These are phyloP conservation scores for Leptinotarsa texana DNA, from an alignment of 1,140 invertebrate genomes.

Conservation along the genomic window DNA sequence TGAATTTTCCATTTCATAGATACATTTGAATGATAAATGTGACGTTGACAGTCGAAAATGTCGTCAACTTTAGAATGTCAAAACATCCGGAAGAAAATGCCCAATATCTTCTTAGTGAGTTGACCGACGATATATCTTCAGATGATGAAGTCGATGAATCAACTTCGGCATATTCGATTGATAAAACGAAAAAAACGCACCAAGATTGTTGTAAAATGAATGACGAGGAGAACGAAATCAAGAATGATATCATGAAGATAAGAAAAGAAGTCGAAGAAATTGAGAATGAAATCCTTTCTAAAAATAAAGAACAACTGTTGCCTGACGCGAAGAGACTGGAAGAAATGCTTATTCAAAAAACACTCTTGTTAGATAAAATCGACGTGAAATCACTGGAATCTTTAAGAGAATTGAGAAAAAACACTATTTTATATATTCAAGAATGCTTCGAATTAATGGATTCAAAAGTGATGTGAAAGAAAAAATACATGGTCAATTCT, in stretches of 20 bases:
- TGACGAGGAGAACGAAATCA: constrained; percentile 10
- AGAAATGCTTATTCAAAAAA: constrained; percentile 36
- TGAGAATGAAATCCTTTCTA: constrained; percentile 21
- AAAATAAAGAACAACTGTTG: constrained; percentile 23
- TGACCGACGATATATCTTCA: constrained; percentile 22
- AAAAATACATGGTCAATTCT: constrained; percentile 11
- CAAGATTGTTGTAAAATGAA: not conserved
- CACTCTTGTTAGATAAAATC: constrained; percentile 39
- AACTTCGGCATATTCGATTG: constrained; percentile 12
- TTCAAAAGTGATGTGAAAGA: constrained; percentile 26
- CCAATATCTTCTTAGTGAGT: constrained; percentile 28
- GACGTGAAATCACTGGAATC: constrained; percentile 28
- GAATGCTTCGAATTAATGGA: constrained; percentile 41
- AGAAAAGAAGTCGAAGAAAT: constrained; percentile 32
- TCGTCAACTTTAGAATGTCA: not conserved
- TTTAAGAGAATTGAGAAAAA: constrained; percentile 36
- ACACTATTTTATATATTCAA: constrained; percentile 36
- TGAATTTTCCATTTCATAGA: too few relatives aligned
- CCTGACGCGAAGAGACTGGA: constrained; percentile 33
- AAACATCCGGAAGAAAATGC: not conserved
- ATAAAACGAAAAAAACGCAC: constrained; percentile 11
- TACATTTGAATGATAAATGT: too few relatives aligned
- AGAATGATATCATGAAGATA: constrained; percentile 30
- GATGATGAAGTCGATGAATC: constrained; percentile 13
- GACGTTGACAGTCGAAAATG: constrained; percentile 1